Conservation (phyloP, 2,888 invertebrate species). For the Spisula solida region DNA sequence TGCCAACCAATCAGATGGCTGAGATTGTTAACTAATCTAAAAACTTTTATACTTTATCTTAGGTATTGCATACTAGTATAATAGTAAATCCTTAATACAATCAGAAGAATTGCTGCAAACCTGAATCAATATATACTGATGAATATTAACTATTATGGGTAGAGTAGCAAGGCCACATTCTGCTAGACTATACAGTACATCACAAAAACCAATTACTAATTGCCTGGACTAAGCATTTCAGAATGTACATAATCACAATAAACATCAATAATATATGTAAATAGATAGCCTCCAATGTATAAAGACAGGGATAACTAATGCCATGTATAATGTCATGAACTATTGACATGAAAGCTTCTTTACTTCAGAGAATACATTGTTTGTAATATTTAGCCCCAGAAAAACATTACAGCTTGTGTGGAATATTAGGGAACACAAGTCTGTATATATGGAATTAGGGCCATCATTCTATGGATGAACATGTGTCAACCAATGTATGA, state of each 20-base stretch:
- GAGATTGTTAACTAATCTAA: too few species aligned
- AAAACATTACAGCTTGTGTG: too few species aligned
- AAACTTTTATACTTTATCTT: too few species aligned
- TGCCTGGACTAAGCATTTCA: not conserved
- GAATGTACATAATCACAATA: constrained; percentile 1
- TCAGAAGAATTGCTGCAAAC: not conserved
- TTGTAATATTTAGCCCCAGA: too few species aligned
- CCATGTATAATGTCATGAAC: constrained; percentile 27
- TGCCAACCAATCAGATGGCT: too few species aligned
- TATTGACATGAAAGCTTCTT: not conserved
- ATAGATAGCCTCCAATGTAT: constrained; percentile 28
- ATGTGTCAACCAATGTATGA: too few species aligned
- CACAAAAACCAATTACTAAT: constrained; percentile 5
- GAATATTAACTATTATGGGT: constrained; percentile 5
- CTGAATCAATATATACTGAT: constrained; percentile 11
- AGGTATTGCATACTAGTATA: not conserved
- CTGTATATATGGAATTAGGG: too few species aligned
- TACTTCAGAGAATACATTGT: not conserved
- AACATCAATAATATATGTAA: constrained; percentile 50
- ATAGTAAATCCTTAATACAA: too few species aligned
- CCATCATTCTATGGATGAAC: too few species aligned
- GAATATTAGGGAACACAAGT: too few species aligned
- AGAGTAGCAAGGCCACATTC: not conserved
- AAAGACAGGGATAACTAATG: not conserved
- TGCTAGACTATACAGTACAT: not conserved